Conservation (phyloP, 1,140 invertebrate genomes). For the Drosophila grimshawi region DNA sequence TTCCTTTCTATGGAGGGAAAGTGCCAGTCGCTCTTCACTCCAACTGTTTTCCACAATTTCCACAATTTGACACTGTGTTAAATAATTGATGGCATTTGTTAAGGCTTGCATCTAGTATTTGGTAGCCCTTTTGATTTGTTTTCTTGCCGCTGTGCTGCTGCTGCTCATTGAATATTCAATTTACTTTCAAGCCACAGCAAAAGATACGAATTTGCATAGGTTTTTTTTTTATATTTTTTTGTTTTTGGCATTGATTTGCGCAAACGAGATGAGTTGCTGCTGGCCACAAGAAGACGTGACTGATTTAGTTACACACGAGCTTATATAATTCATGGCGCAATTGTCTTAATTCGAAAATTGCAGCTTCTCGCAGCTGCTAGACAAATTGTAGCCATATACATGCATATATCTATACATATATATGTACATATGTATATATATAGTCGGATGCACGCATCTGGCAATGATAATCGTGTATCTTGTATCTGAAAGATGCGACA, state of each 20-base stretch:
- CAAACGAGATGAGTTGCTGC: constrained; percentile 5
- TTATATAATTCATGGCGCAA: constrained; percentile 67
- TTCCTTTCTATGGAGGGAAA: constrained; percentile 1
- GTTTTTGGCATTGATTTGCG: constrained; percentile 75
- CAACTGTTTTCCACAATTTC: constrained; percentile 26
- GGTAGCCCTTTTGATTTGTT: neutral
- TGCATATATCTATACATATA: too few relatives aligned
- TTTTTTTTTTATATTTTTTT: constrained; percentile 40
- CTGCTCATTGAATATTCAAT: constrained; percentile 76
- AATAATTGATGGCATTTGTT: constrained; percentile 71
- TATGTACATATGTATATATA: too few relatives aligned
- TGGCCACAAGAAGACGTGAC: too few relatives aligned
- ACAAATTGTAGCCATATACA: constrained; percentile 71
- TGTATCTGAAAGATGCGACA: constrained; percentile 25
- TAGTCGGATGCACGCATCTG: constrained; percentile 52
- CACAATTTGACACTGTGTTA: constrained; percentile 48
- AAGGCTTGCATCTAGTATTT: constrained; percentile 12
- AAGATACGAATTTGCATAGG: constrained; percentile 50
- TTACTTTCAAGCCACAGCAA: constrained; percentile 58
- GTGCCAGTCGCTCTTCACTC: neutral
- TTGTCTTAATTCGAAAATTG: constrained; percentile 82
- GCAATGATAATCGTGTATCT: constrained; percentile 56
- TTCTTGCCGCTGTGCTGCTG: neutral
- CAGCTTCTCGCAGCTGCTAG: constrained; percentile 58
- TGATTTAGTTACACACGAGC: neutral